Evolutionary conservation across 2,797 vertebrate species (phyloP).

Genomic region (Tolypeutes matacus): DNA sequence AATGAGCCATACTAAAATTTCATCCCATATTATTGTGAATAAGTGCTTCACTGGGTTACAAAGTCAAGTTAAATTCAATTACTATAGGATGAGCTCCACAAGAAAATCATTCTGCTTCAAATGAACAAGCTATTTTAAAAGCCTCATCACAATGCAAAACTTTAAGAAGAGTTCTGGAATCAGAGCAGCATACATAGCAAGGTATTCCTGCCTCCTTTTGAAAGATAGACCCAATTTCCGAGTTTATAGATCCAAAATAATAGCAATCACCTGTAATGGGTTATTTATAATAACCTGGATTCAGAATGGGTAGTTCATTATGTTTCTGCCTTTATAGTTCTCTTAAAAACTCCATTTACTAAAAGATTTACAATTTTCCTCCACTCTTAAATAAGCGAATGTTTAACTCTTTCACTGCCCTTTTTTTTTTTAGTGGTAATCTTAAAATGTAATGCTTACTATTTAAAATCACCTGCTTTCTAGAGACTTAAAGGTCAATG

Average conservation of each 20-base stretch:
- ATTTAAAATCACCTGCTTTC: not conserved
- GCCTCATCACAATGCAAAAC: not conserved
- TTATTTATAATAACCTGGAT: constrained; percentile 65
- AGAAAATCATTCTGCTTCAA: constrained; percentile 57
- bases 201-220: not conserved
- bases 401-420: constrained; percentile 49
- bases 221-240: constrained; percentile 54
- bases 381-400: constrained; percentile 27
- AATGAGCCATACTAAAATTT: not conserved
- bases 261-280: constrained; percentile 54
- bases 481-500: constrained; percentile 29
- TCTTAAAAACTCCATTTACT: constrained; percentile 63
- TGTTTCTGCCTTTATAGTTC: constrained; percentile 66
- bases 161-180: constrained; percentile 42
- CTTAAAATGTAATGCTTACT: not conserved
- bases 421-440: constrained; percentile 41
- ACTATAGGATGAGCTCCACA: constrained; percentile 41
- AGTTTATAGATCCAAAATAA: constrained; percentile 73
- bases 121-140: constrained; percentile 1
- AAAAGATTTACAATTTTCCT: constrained; percentile 56
- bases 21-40: not conserved
- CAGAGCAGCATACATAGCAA: constrained; percentile 17
- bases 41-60: constrained; percentile 9
- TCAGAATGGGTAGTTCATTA: constrained; percentile 66
- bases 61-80: constrained; percentile 53